phyloP scores from a whole-genome alignment of 2,113 vertebrate genomes.

The Grammomys surdaster region DNA sequence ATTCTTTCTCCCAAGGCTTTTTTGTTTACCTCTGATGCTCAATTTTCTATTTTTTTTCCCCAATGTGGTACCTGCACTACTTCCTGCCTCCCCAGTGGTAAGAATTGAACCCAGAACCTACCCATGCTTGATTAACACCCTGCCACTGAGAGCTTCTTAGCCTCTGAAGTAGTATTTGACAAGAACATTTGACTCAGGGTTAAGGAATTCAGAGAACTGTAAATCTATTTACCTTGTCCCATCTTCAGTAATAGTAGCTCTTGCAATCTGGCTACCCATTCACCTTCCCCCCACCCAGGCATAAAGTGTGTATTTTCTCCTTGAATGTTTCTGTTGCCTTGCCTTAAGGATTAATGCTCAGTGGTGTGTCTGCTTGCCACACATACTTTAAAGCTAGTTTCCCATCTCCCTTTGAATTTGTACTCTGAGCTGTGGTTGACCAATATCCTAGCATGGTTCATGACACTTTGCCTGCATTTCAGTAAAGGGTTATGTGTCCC shows the following conservation, averaged over 20 bases:
- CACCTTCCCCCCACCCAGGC: neutral
- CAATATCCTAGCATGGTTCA: conserved; percentile 47
- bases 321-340: conserved; percentile 12
- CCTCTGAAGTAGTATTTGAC: neutral
- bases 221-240: neutral
- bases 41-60: neutral
- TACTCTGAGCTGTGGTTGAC: conserved; percentile 57
- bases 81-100: neutral
- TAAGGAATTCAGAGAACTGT: neutral
- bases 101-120: neutral
- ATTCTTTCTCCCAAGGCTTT: neutral
- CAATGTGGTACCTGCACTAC: neutral
- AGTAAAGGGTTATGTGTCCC: conserved; percentile 70
- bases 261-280: neutral
- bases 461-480: conserved; percentile 76
- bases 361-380: conserved; percentile 3
- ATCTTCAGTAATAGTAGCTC: neutral
- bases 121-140: neutral
- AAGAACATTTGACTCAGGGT: neutral
- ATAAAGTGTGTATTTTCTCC: neutral
- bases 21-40: neutral
- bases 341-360: neutral
- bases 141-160: neutral
- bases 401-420: conserved; percentile 1
- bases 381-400: conserved; percentile 10